Percentiles rank a stretch among this genome's conserved stretches.
Evolutionary conservation across 2,888 invertebrate genomes (phyloP).

Genomic region (Chirona hameri): DNA sequence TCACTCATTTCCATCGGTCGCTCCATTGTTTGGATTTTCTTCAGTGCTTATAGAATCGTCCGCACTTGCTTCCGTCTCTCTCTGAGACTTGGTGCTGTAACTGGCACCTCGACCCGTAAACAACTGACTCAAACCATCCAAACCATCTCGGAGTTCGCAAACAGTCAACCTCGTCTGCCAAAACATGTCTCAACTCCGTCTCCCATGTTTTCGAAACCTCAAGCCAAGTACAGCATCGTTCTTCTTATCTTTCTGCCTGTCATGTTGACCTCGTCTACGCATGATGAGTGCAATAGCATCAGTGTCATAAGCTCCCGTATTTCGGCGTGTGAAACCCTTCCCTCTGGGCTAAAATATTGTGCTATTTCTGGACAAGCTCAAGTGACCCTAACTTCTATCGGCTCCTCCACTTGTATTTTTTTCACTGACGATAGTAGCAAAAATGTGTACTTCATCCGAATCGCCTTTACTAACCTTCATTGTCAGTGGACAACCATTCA

Average conservation of each 20-base stretch:
- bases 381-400: neutral
- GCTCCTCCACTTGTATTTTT: neutral
- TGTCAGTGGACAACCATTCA: neutral
- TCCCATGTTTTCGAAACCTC: neutral
- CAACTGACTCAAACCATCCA: neutral
- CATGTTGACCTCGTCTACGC: neutral
- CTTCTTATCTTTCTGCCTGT: neutral
- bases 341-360: neutral
- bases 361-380: neutral
- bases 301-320: neutral
- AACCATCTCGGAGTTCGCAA: neutral
- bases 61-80: neutral
- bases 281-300: neutral
- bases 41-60: neutral
- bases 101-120: neutral
- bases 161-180: neutral
- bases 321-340: neutral
- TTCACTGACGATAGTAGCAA: neutral
- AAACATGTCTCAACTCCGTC: neutral
- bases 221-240: neutral
- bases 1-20: neutral
- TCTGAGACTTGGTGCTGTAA: neutral
- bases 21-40: neutral
- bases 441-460: neutral
- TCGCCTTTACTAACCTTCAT: neutral